phyloP scores from a whole-genome alignment of 2,888 invertebrate genomes.

The Eilema caniola region DNA sequence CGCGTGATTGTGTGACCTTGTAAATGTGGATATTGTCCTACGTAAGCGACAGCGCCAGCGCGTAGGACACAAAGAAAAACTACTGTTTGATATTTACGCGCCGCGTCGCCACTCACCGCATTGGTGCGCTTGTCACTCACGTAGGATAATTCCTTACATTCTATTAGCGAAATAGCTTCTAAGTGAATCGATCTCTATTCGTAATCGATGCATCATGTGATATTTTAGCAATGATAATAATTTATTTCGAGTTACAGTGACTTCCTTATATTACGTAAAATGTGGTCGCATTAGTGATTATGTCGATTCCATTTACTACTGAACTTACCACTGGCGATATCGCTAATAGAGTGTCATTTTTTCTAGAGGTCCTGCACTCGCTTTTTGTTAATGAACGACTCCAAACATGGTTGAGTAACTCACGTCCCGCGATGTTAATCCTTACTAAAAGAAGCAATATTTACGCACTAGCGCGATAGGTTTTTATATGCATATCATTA shows the following conservation, averaged over 20 bases:
- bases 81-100: too few relatives aligned
- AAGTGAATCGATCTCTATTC: background rate
- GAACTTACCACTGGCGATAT: background rate
- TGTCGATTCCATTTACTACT: background rate
- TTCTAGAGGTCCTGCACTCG: background rate
- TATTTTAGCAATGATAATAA: background rate
- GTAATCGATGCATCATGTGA: background rate
- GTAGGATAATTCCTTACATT: too few relatives aligned
- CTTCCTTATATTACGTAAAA: background rate
- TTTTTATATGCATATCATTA: background rate
- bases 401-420: background rate
- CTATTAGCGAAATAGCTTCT: background rate
- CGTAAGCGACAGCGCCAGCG: too few relatives aligned
- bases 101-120: too few relatives aligned
- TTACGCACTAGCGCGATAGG: background rate
- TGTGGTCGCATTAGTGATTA: background rate
- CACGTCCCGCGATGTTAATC: slow-evolving; percentile 6
- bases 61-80: too few relatives aligned
- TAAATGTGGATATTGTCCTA: too few relatives aligned
- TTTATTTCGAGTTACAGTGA: background rate
- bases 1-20: too few relatives aligned
- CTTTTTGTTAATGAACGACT: slow-evolving; percentile 1
- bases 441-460: background rate
- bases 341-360: background rate
- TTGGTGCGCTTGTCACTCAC: too few relatives aligned